A percentile compares a stretch with the other conserved stretches of the same genome.
phyloP scores from a whole-genome alignment of 2,888 invertebrate genomes.

The Exephanes ischioxanthus region DNA sequence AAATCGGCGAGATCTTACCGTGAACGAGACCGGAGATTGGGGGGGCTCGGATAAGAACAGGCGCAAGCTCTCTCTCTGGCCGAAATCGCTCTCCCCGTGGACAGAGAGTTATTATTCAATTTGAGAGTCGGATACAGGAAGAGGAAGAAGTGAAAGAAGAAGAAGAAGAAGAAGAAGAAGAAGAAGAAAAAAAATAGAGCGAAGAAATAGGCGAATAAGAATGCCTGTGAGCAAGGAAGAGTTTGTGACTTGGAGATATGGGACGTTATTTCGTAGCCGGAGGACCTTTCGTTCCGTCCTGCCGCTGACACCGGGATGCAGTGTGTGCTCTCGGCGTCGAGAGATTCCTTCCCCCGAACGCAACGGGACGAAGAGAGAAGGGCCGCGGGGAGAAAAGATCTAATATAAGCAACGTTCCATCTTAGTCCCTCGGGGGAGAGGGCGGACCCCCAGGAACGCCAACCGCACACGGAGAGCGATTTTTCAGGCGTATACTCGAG shows the following conservation, averaged over 20 bases:
- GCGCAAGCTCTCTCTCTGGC: not conserved
- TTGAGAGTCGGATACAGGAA: slow-evolving; percentile 35
- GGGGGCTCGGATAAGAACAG: not conserved
- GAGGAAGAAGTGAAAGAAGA: not conserved
- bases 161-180: slow-evolving; percentile 9
- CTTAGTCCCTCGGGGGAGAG: slow-evolving; percentile 23
- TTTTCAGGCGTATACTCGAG: slow-evolving; percentile 52
- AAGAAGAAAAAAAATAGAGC: not conserved
- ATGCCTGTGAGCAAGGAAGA: not conserved
- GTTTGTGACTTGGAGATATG: slow-evolving; percentile 40
- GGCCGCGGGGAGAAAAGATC: slow-evolving; percentile 21
- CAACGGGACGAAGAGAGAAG: slow-evolving; percentile 8
- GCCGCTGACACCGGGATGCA: slow-evolving; percentile 15
- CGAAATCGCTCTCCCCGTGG: not conserved
- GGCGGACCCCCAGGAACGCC: slow-evolving; percentile 44
- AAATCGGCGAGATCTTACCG: not conserved
- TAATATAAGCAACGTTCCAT: slow-evolving; percentile 57
- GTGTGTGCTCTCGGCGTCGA: slow-evolving; percentile 10
- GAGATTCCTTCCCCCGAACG: slow-evolving; percentile 30
- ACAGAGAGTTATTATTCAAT: slow-evolving; percentile 47
- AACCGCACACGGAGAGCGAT: slow-evolving; percentile 62
- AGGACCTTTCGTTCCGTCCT: slow-evolving; percentile 31
- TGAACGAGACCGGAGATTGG: not conserved
- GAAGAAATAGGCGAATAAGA: slow-evolving; percentile 30
- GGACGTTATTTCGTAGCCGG: slow-evolving; percentile 45